Evolutionary conservation across 2,888 invertebrate genomes (phyloP), one percentile per base, ranked within the genome.

Genomic region (Abrostola triplasia): DNA sequence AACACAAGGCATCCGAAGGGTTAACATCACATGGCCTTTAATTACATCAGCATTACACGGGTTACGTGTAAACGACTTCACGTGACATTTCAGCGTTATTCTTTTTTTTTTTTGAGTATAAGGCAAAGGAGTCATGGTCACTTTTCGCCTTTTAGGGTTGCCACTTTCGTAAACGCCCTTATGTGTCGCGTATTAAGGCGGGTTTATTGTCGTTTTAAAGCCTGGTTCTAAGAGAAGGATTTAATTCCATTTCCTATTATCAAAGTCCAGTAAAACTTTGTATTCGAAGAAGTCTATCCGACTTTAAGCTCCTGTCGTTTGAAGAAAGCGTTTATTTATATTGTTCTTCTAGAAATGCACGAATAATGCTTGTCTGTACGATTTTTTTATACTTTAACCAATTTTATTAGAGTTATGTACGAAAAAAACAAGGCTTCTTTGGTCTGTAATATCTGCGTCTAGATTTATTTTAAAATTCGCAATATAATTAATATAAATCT

Each of bases 61-160:
- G 78, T 80, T 70, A 70, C 68, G 53, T 51, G 71, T 54, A 70
- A 77, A 80, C 69, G 66, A 70, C 73, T 69, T 60, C 62, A 53
- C 58, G 42, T 80, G 77, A 74, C 78, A 80, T 80, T 78, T 74
- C 57, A 55, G n/a, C n/a, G 8, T 57, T 53, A 64, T 54, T 59
- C 40, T 12, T 41, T 50, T 58, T 13, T 69, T 53, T 61, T 60
- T 42, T 38, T 5, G 36, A 35, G 10, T 49, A 49, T 56, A 58
- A 68, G 48, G 50, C 64, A 36, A 50, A 63, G 59, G 13, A 67
- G 56, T 73, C 52, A 66, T 38, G 64, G 73, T n/a, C 67, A 59
- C 49, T 63, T 11, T 49, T 12, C 4, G 13, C 4, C 0, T 7
- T 5, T 6, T 60, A 72, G 72, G 72, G 72, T 13, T 70, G 72